These are phyloP conservation scores for Nematostella vectensis DNA, from an alignment of 92 coral and sea anemone species.

Conservation along the genomic window DNA sequence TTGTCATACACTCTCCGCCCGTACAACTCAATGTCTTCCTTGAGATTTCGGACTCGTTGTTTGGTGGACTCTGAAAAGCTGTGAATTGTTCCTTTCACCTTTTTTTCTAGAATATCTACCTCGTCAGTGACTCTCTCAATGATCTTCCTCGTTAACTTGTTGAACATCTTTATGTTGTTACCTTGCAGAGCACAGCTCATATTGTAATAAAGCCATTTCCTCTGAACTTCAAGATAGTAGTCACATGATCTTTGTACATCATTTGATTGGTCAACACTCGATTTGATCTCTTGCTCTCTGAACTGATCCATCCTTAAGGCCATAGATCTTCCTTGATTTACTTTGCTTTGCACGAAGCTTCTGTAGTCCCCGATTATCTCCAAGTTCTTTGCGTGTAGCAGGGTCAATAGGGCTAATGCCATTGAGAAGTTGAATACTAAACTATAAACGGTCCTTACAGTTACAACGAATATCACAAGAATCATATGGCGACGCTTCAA, in stretches of 20 bases:
- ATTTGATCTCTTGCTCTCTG: slow-evolving; percentile 54
- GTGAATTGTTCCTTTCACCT: slow-evolving; percentile 18
- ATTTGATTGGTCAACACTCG: slow-evolving; percentile 32
- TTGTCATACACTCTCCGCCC: slow-evolving; percentile 45
- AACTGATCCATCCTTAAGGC: slow-evolving; percentile 63
- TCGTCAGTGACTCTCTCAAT: slow-evolving; percentile 30
- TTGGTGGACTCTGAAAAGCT: slow-evolving; percentile 26
- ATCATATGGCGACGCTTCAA: slow-evolving; percentile 59
- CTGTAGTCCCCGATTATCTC: slow-evolving; percentile 38
- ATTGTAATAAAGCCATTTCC: slow-evolving; percentile 43
- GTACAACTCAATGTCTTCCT: slow-evolving; percentile 29
- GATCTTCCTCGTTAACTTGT: slow-evolving; percentile 43
- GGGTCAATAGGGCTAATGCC: slow-evolving; percentile 44
- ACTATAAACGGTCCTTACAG: slow-evolving; percentile 40
- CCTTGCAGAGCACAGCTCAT: slow-evolving; percentile 56
- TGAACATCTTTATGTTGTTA: slow-evolving; percentile 50
- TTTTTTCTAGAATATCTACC: slow-evolving; percentile 23
- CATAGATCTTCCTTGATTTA: slow-evolving; percentile 33
- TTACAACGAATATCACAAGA: slow-evolving; percentile 40
- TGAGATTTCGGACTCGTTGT: slow-evolving; percentile 21
- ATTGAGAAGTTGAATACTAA: slow-evolving; percentile 50
- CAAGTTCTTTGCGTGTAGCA: slow-evolving; percentile 53
- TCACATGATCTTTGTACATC: slow-evolving; percentile 68
- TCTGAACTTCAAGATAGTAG: slow-evolving; percentile 38
- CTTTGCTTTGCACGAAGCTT: slow-evolving; percentile 35